These are phyloP conservation scores for Puntigrus tetrazona DNA, from an alignment of 2,113 vertebrate species.

Conservation along the genomic window DNA sequence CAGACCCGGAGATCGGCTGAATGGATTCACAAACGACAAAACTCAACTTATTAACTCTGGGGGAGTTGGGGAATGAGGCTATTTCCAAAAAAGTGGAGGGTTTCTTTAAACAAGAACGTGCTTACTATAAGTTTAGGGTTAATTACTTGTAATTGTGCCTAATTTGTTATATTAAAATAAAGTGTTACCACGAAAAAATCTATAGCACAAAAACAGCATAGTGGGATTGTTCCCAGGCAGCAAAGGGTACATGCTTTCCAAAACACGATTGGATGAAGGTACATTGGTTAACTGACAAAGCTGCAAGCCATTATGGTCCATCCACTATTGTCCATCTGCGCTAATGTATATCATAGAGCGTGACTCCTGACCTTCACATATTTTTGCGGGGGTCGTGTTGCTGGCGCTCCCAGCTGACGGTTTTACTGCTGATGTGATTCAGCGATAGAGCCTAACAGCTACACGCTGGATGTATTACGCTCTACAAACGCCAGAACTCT, in stretches of 20 bases:
- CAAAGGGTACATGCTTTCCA: not conserved
- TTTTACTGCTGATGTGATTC: conserved; percentile 23
- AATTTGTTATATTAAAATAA: not conserved
- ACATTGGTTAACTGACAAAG: not conserved
- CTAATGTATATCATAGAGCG: not conserved
- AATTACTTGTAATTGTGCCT: not conserved
- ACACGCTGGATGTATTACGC: conserved; percentile 12
- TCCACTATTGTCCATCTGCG: conserved; percentile 1
- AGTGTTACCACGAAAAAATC: too few species aligned
- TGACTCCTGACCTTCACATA: conserved; percentile 19
- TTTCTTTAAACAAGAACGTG: not conserved
- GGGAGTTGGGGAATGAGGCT: too few species aligned
- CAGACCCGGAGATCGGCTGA: too few species aligned
- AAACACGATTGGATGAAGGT: not conserved
- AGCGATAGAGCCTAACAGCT: not conserved
- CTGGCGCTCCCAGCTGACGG: conserved; percentile 22
- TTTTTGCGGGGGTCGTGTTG: conserved; percentile 40
- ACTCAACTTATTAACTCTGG: too few species aligned
- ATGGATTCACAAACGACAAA: too few species aligned
- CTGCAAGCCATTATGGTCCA: not conserved
- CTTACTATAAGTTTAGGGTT: not conserved
- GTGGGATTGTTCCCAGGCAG: not conserved
- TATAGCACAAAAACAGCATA: not conserved
- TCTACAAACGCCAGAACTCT: conserved; percentile 7
- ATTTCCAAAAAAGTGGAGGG: too few species aligned